These are phyloP conservation scores for Morelia viridis DNA, from an alignment of 2,797 vertebrate genomes.

Conservation along the genomic window DNA sequence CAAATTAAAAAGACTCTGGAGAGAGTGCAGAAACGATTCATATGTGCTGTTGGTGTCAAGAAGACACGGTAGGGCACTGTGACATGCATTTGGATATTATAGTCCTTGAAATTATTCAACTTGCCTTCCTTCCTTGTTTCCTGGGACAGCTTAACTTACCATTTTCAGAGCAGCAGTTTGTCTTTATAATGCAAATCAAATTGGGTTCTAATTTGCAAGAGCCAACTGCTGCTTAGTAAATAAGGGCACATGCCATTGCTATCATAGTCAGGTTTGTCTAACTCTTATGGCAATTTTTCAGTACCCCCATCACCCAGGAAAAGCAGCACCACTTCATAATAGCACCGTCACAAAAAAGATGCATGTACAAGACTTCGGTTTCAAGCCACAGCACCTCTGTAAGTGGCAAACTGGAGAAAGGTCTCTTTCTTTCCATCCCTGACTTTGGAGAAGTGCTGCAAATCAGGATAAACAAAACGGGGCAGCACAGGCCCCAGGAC, in stretches of 20 bases:
- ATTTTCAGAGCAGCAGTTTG: not conserved
- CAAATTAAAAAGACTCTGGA: not conserved
- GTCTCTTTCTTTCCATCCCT: not conserved
- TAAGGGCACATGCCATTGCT: not conserved
- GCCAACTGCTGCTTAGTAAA: not conserved
- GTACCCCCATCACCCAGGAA: not conserved
- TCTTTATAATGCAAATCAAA: not conserved
- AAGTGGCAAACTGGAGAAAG: not conserved
- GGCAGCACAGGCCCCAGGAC: not conserved
- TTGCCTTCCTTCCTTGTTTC: not conserved
- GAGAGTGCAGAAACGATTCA: not conserved
- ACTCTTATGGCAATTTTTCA: not conserved
- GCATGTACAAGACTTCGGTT: not conserved
- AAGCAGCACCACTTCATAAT: not conserved
- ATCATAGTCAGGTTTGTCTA: not conserved
- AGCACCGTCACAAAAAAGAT: not conserved
- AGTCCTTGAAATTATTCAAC: not conserved
- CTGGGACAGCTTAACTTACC: not conserved
- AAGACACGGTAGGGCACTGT: not conserved
- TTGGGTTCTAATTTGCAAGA: not conserved
- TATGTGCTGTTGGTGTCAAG: not conserved
- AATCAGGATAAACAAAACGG: not conserved
- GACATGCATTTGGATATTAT: not conserved
- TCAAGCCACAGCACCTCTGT: not conserved
- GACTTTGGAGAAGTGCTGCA: not conserved